phyloP scores from a whole-genome alignment of 2,888 invertebrate genomes.

The Lacanobia wlatinum region DNA sequence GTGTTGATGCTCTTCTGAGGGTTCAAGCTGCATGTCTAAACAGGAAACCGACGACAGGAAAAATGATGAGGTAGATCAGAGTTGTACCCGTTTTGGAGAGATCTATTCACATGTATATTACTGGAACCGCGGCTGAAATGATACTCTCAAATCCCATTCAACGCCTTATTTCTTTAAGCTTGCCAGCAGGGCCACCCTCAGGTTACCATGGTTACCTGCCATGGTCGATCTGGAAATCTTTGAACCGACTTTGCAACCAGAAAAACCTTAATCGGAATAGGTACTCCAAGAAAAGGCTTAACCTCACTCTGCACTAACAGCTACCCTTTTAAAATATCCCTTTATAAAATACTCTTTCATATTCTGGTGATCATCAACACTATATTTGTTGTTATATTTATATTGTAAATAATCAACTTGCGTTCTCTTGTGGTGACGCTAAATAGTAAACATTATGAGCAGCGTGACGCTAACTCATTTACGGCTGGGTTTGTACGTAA shows the following conservation, averaged over 20 bases:
- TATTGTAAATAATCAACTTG: slow-evolving; percentile 28
- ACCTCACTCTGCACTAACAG: too few relatives aligned
- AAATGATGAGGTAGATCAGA: neutral
- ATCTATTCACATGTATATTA: neutral
- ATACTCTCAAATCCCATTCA: neutral
- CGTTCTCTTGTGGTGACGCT: slow-evolving; percentile 29
- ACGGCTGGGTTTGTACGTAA: slow-evolving; percentile 73
- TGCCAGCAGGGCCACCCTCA: too few relatives aligned
- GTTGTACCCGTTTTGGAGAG: neutral
- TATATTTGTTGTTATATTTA: slow-evolving; percentile 2
- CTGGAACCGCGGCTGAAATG: neutral
- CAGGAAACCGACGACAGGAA: neutral
- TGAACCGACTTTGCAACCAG: neutral
- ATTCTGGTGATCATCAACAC: neutral
- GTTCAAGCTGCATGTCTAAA: slow-evolving; percentile 1
- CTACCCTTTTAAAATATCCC: neutral
- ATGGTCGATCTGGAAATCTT: neutral
- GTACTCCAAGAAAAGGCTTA: slow-evolving; percentile 2
- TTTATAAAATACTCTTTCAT: neutral
- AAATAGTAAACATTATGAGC: slow-evolving; percentile 57
- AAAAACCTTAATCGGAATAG: neutral
- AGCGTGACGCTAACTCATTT: slow-evolving; percentile 75
- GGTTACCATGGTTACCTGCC: neutral
- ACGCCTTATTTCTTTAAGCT: neutral
- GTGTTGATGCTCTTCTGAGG: neutral